Evolutionary conservation across 1,140 invertebrate genomes (phyloP).

Genomic region (Leptestheria dahalacensis): DNA sequence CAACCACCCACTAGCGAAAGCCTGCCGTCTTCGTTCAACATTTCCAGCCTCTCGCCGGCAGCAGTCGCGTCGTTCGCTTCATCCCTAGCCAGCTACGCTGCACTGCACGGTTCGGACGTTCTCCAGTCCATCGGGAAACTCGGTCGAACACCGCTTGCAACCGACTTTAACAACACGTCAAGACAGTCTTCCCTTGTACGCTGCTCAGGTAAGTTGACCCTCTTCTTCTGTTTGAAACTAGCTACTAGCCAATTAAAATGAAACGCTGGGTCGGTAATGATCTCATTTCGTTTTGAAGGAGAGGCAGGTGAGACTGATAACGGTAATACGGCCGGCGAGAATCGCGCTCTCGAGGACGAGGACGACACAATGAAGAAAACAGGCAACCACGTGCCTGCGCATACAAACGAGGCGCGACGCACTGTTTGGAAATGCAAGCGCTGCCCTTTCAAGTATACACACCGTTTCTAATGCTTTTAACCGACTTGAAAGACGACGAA

Average conservation of each 20-base stretch:
- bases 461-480: neutral
- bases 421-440: slow-evolving; percentile 66
- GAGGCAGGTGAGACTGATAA: neutral
- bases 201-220: neutral
- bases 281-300: no score
- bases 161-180: neutral
- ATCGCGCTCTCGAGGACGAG: neutral
- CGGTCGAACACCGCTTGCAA: neutral
- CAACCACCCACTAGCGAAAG: neutral
- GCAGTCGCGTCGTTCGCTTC: neutral
- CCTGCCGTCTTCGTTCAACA: neutral
- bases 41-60: neutral
- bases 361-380: neutral
- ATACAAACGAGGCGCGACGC: slow-evolving; percentile 1
- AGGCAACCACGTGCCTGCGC: neutral
- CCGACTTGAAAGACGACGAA: no score
- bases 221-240: neutral
- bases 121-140: slow-evolving; percentile 13
- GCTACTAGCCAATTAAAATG: no score
- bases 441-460: slow-evolving; percentile 53
- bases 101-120: slow-evolving; percentile 8
- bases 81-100: neutral
- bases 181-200: neutral
- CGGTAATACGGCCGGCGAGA: neutral
- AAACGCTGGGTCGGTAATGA: no score